Base-by-base conservation (phyloP, 2,888 invertebrate species). In the Kuschelorhynchus macadamiae region DNA sequence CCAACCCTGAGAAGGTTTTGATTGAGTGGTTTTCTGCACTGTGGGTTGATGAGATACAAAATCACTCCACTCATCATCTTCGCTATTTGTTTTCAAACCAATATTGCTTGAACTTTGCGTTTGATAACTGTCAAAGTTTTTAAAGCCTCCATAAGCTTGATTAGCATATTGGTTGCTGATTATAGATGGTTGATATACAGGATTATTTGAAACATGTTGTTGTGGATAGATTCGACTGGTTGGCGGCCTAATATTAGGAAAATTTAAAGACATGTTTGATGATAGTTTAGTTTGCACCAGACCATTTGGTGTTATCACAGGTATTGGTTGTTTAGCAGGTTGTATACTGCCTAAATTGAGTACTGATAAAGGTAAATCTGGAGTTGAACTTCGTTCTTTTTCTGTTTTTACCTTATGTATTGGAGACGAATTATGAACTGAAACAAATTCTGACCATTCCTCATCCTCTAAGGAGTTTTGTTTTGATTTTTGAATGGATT, bases 381-480 rank as follows among this genome's bases (percentile, higher is more conserved):
- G 80, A 18, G 80, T 81, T 16, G 79, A 71, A 1, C 78, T 78
- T 47, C 80, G 70, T 42, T 78, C 78, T 52, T 69, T 67, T 8
- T 74, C 74, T 3, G 63, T 57, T 57, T 70, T 70, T 9, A 74
- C 12, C 63, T 74, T 77, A 53, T 77, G 76, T 33, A 76, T 53
- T 0, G 77, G 75, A 7, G 78, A 77, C 8, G 71, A 67, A 9
- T 53, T 63, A 63, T 75, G 74, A 2, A 78, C 79, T 78, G 68
- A 88, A 17, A 89, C 86, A 77, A 88, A 89, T 71, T 89, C 89
- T 1, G 88, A 87, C 89, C 89, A 89, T 72, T 86, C 86, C 64
- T 88, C 88, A 14, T 88, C 88, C 11, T 63, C 68, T 7, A 50
- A 11, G 7, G 61, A 47, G n/a, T 14, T 56, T 25, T 67, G 42